phyloP scores from a whole-genome alignment of 1,140 invertebrate species.

The Leptonema lineaticorne region DNA sequence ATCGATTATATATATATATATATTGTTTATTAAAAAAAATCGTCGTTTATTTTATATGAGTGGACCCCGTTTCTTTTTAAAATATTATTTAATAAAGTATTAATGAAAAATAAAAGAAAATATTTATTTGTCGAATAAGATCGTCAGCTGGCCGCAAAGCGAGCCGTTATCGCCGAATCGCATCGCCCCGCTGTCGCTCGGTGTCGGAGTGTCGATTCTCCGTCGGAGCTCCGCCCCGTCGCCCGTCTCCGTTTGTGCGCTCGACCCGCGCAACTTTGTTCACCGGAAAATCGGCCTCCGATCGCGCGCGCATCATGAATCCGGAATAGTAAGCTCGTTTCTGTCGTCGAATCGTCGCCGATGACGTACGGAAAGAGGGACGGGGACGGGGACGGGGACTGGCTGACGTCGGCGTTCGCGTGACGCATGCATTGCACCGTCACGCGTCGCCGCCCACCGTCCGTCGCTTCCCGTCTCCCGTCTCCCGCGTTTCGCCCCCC shows the following conservation, averaged over 20 bases:
- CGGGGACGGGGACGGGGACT: no score
- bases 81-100: no score
- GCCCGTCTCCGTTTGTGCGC: not conserved
- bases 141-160: not conserved
- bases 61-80: no score
- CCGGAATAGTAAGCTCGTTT: conserved; percentile 38
- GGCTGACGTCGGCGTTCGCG: not conserved
- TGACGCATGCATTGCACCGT: not conserved
- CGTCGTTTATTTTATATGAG: no score
- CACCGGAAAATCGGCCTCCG: not conserved
- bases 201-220: conserved; percentile 4
- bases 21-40: no score
- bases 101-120: no score
- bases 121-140: no score
- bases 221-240: not conserved
- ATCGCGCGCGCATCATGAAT: conserved; percentile 29
- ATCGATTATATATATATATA: no score
- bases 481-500: not conserved
- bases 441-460: not conserved
- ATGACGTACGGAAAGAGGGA: no score
- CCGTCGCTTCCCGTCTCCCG: not conserved
- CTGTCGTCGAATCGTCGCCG: not conserved
- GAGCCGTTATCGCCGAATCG: not conserved
- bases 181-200: conserved; percentile 3
- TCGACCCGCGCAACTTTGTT: not conserved